phyloP scores from a whole-genome alignment of 2,888 invertebrate species.

The Lysandra coridon region DNA sequence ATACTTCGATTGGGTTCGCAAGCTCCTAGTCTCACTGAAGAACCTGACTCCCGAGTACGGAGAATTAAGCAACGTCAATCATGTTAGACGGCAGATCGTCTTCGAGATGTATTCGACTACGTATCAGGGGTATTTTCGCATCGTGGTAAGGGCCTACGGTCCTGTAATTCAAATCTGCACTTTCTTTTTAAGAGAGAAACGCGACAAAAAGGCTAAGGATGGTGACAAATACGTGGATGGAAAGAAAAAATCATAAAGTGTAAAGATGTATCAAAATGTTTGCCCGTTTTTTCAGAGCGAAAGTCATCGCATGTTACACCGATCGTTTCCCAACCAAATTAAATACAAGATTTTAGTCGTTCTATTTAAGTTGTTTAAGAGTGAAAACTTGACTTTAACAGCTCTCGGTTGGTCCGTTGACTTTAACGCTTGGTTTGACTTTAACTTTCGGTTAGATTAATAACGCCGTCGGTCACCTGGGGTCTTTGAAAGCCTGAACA shows the following conservation, averaged over 20 bases:
- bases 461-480: no score
- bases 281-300: no score
- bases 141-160: neutral
- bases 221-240: constrained; percentile 2
- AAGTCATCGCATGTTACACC: no score
- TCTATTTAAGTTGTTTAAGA: no score
- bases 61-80: constrained; percentile 3
- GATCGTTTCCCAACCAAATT: no score
- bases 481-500: no score
- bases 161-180: neutral
- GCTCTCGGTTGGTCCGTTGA: no score
- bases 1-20: neutral
- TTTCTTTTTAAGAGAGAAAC: neutral
- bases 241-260: constrained; percentile 4
- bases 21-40: neutral
- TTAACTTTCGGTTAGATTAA: no score
- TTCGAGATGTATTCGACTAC: neutral
- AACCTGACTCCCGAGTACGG: neutral
- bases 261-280: neutral
- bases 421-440: no score
- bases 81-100: neutral
- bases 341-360: no score
- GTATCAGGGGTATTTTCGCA: neutral
- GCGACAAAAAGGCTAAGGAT: constrained; percentile 7
- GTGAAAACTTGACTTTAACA: no score